Base-by-base conservation (phyloP, 1,140 invertebrate genomes). In the Brachionus koreanus region DNA sequence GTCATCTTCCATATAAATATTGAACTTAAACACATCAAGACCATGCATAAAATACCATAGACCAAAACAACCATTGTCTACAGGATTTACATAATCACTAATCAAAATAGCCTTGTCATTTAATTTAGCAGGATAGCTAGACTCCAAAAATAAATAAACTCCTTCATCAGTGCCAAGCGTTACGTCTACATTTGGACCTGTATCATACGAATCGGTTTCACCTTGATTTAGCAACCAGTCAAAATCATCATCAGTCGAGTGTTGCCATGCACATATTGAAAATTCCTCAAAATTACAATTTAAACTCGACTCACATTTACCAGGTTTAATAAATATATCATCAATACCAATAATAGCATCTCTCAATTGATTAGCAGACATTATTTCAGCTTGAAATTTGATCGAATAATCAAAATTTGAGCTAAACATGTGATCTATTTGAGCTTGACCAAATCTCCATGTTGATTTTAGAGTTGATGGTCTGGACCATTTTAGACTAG, bases 81-180 rank as follows among this genome's bases (percentile, higher is more conserved):
- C 39, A 25, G 37, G 16, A 16, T 35, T 13, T 10, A 82, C 13
- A 49, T 67, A 65, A 49, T 82, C 79, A 52, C 92, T 92, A 2
- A 91, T 87, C 0, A 94, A 89, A 16, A 92, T 90, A 0, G 93
- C 93, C 0, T 90, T 92, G 83, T 93, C 92, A 85, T 93, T 92
- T 10, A 88, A 86, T 46, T 89, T 85, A 42, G 91, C 87, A 0
- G 92, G 91, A 0, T 79, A 82, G 0, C 92, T 92, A 43, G 92
- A 91, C 84, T 94, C 93, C 57, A 93, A 92, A 85, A 93, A 94
- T 86, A 94, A 91, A 86, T 93, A 94, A 85, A 92, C 90, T 29
- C 93, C 93, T 93, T 86, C 52, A 72, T 49, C 82, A 16, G 65
- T 65, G 25, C 57, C 57, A 9, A 25, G 13, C 13, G 82, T 82